Evolutionary conservation across 2,888 invertebrate genomes (phyloP).

Genomic region (Clivina fossor): DNA sequence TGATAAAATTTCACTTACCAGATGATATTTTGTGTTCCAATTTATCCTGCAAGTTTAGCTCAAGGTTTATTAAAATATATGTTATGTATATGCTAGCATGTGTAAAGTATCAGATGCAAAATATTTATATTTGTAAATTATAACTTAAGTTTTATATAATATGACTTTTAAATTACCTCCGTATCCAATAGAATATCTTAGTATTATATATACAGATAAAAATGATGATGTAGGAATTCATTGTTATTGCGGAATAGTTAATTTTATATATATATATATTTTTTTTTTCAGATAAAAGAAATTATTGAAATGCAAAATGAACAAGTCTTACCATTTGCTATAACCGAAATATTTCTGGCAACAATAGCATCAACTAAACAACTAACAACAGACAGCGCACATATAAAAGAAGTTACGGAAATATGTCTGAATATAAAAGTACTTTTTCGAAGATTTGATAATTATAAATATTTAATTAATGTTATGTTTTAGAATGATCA

Average conservation of each 20-base stretch:
- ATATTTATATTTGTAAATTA: conserved; percentile 2
- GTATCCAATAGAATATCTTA: conserved; percentile 31
- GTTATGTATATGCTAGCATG: conserved; percentile 28
- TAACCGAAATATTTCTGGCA: conserved; percentile 53
- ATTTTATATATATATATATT: no score
- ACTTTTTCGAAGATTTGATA: conserved; percentile 31
- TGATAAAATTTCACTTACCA: no score
- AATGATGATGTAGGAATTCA: conserved; percentile 17
- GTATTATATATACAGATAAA: conserved; percentile 33
- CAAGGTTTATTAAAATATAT: no score
- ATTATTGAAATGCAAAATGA: conserved; percentile 31
- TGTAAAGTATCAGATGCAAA: conserved; percentile 14
- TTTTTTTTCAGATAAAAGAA: conserved; percentile 17
- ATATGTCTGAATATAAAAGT: conserved; percentile 60
- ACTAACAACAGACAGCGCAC: conserved; percentile 56
- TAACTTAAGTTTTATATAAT: background rate
- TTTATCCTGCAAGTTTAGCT: no score
- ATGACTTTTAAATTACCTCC: conserved; percentile 27
- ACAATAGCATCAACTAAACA: conserved; percentile 51
- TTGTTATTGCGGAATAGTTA: conserved; percentile 11
- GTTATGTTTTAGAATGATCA: conserved; percentile 41
- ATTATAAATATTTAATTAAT: conserved; percentile 30
- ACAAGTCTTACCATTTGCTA: conserved; percentile 50
- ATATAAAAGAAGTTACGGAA: conserved; percentile 66
- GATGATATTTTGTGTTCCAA: no score